Evolutionary conservation across 2,113 vertebrate genomes (phyloP), one percentile per base, ranked within the genome.

Genomic region (Psilopogon haemacephalus): DNA sequence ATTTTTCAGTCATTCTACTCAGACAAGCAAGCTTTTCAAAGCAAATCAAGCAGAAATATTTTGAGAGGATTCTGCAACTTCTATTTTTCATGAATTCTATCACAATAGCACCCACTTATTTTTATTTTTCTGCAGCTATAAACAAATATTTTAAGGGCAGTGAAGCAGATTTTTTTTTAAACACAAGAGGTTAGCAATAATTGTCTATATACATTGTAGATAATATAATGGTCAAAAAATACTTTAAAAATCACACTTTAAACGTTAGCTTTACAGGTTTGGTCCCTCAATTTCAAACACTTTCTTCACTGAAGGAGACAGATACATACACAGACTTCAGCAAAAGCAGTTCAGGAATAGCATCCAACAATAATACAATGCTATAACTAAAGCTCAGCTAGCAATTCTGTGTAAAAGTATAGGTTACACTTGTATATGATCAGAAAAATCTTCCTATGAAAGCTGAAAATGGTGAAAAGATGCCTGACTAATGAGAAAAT

Each of bases 11-110:
- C 74, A 85, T 95, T 96, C 87, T 91, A 75, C 58, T 84, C 85
- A 92, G 84, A 90, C 86, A 69, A 88, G 33, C 24, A 83, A 78
- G 73, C 63, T 64, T 90, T 87, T 78, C 58, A 95, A 94, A 95
- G 75, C 44, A 93, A 96, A 93, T 88, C 90, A 93, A 90, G 77
- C 42, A 28, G 71, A 96, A 94, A 70, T 95, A 89, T 81, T 94
- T 86, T 58, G 56, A 83, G 55, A 72, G 27, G 71, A 71, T 60
- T 72, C 83, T 94, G 50, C 27, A 80, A 27, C 81, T 84, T 65
- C 32, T 15, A 69, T 86, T 84, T 93, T 87, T 94, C 54, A 67
- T 33, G 12, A 74, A 40, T 88, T 89, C 52, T 91, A 55, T 76
- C 68, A 64, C 50, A 80, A 23, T 24, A 40, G 27, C 44, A 58